Conservation (phyloP, 1,140 invertebrate genomes). For the Odontomachus brunneus region DNA sequence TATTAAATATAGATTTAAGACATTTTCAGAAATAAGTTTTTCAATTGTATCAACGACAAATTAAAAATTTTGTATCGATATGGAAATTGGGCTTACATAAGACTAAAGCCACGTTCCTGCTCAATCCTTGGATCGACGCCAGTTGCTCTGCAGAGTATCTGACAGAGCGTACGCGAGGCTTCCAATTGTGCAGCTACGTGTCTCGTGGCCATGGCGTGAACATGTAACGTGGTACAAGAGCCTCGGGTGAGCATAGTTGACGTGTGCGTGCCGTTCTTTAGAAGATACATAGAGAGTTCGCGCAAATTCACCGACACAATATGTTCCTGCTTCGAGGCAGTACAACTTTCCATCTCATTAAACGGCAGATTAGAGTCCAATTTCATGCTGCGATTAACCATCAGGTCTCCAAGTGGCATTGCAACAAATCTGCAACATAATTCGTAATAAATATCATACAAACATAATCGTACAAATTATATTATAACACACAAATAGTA, state of each 20-base stretch:
- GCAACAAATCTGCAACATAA: constrained; percentile 76
- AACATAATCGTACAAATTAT: not conserved
- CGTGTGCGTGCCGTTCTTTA: constrained; percentile 88
- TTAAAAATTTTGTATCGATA: not conserved
- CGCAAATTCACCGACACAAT: constrained; percentile 94
- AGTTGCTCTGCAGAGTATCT: constrained; percentile 89
- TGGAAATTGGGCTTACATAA: constrained; percentile 87
- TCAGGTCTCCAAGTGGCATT: constrained; percentile 82
- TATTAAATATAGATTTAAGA: not conserved
- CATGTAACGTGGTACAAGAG: constrained; percentile 89
- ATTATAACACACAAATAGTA: too few species aligned
- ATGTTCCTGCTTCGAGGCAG: constrained; percentile 94
- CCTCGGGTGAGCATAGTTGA: constrained; percentile 81
- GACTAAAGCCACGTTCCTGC: constrained; percentile 90
- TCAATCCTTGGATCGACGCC: constrained; percentile 88
- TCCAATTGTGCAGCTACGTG: constrained; percentile 92
- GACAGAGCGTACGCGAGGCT: constrained; percentile 90
- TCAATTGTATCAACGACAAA: not conserved
- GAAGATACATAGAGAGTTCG: constrained; percentile 92
- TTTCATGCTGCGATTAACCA: constrained; percentile 81
- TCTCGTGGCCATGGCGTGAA: constrained; percentile 92
- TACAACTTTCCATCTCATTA: constrained; percentile 93
- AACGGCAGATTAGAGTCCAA: constrained; percentile 88
- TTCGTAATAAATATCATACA: not conserved
- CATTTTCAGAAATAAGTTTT: constrained; percentile 7